These are phyloP conservation scores for Haliaeetus leucogaster DNA, from an alignment of 2,113 vertebrate genomes.

Conservation along the genomic window DNA sequence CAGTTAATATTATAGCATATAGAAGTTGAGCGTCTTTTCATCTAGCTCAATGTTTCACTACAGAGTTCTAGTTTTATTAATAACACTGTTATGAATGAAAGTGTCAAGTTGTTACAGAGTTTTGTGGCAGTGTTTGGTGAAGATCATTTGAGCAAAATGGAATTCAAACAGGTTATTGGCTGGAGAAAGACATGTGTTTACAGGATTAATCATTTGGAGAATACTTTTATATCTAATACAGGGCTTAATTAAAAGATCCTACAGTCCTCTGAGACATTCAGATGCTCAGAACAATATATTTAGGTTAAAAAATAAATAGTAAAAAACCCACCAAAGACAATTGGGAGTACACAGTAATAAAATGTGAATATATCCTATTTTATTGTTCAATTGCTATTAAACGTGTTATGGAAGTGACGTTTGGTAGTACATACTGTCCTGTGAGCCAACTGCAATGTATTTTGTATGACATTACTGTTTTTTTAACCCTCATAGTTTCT, in stretches of 20 bases:
- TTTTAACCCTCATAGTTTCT: neutral
- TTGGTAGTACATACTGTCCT: neutral
- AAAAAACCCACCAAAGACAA: neutral
- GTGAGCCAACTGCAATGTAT: neutral
- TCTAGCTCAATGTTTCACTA: neutral
- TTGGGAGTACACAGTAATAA: neutral
- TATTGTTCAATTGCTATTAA: neutral
- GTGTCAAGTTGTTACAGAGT: neutral
- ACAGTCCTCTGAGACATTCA: neutral
- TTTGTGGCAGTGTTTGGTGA: neutral
- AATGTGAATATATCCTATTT: neutral
- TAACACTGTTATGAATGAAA: neutral
- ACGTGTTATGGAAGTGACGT: neutral
- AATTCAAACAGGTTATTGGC: neutral
- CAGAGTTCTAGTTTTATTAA: neutral
- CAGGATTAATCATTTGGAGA: neutral
- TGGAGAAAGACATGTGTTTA: neutral
- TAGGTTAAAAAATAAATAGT: neutral
- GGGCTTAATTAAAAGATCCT: neutral
- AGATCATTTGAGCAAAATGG: neutral
- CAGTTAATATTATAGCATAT: neutral
- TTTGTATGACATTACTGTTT: neutral
- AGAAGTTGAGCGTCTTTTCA: neutral
- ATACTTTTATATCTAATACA: neutral
- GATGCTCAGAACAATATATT: neutral